Conservation (phyloP, 2,113 vertebrate genomes). For the Orycteropus afer region DNA sequence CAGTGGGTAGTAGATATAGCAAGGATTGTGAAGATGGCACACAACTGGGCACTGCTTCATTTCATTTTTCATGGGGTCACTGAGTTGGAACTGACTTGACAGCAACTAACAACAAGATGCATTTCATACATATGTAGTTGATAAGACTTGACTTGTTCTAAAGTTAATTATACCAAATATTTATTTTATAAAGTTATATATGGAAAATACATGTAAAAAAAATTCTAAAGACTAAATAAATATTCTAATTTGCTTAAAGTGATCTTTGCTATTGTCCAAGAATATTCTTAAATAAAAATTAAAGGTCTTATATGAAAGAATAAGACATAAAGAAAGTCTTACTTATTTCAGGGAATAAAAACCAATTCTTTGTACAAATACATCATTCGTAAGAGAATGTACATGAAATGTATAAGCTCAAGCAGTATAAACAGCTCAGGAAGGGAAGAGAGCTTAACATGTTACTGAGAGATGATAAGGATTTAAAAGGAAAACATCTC, state of each 20-base stretch:
- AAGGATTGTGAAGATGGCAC: too few relatives aligned
- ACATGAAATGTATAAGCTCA: constrained; percentile 40
- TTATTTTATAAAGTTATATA: background rate
- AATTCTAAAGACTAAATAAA: background rate
- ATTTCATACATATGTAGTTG: background rate
- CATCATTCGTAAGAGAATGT: constrained; percentile 66
- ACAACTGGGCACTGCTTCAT: too few relatives aligned
- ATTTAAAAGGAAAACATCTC: constrained; percentile 18
- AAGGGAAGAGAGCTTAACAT: constrained; percentile 65
- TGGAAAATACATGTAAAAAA: background rate
- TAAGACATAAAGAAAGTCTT: constrained; percentile 55
- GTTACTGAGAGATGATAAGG: constrained; percentile 36
- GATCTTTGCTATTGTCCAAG: background rate
- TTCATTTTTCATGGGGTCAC: too few relatives aligned
- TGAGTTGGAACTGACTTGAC: too few relatives aligned
- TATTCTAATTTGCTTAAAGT: constrained; percentile 18
- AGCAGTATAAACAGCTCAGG: constrained; percentile 62
- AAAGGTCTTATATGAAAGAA: too few relatives aligned
- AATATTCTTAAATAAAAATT: constrained; percentile 59
- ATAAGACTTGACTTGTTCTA: background rate
- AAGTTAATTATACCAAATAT: background rate
- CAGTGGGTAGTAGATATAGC: background rate
- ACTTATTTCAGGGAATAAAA: background rate
- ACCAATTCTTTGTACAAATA: background rate
- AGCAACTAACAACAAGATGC: too few relatives aligned